Evolutionary conservation across 1,140 invertebrate species (phyloP).

Genomic region (Euura saliciscinereae): DNA sequence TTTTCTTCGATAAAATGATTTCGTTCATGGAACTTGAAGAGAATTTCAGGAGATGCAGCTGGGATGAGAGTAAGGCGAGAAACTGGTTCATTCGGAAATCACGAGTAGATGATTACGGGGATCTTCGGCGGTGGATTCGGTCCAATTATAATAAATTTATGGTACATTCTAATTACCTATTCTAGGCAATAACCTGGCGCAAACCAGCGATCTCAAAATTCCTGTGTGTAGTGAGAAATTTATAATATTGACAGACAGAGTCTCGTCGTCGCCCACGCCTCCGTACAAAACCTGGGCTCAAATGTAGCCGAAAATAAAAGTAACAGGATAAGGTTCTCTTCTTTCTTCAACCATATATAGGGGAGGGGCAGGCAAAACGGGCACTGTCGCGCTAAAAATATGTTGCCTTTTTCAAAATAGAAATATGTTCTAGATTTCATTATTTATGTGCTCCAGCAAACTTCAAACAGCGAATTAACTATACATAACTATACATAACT

Average conservation of each 20-base stretch:
- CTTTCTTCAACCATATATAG: conserved; percentile 19
- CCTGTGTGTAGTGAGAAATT: conserved; percentile 27
- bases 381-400: too few relatives aligned
- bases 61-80: too few relatives aligned
- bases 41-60: background rate
- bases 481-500: too few relatives aligned
- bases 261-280: conserved; percentile 19
- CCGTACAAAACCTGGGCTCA: background rate
- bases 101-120: too few relatives aligned
- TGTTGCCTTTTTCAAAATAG: too few relatives aligned
- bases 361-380: too few relatives aligned
- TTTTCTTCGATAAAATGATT: too few relatives aligned
- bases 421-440: too few relatives aligned
- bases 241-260: conserved; percentile 31
- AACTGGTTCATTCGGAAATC: too few relatives aligned
- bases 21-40: background rate
- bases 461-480: too few relatives aligned
- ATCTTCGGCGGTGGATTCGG: background rate
- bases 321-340: conserved; percentile 2
- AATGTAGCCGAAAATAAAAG: conserved; percentile 13
- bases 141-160: conserved; percentile 12
- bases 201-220: background rate
- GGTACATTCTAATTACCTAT: conserved; percentile 9
- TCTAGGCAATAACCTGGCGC: conserved; percentile 12
- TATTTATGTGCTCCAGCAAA: too few relatives aligned